Percentiles rank a stretch among this genome's conserved stretches.
Conservation (phyloP, 2,113 vertebrate species). For the Dunckerocampus dactyliophorus region DNA sequence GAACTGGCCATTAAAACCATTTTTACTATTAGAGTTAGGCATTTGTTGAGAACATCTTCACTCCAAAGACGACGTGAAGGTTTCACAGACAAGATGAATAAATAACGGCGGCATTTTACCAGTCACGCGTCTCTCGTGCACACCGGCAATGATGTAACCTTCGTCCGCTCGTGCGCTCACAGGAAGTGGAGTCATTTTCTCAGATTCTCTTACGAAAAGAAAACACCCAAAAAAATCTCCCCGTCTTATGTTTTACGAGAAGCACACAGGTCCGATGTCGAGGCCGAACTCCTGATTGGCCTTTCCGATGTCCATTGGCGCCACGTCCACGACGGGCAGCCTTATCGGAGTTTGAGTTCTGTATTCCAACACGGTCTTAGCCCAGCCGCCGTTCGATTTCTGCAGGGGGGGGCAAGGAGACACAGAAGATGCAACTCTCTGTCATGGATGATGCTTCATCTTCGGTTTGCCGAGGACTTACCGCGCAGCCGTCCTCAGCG, state of each 20-base stretch:
- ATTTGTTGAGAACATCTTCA: not conserved
- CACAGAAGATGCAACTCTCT: not conserved
- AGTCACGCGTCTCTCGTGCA: not conserved
- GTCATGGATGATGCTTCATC: not conserved
- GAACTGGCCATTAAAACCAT: not conserved
- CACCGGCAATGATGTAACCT: conserved; percentile 13
- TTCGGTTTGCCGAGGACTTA: conserved; percentile 54
- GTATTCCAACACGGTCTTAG: conserved; percentile 89
- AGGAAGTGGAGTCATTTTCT: conserved; percentile 22
- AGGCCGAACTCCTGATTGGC: conserved; percentile 90
- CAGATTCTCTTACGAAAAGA: conserved; percentile 10
- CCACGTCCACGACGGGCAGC: conserved; percentile 88
- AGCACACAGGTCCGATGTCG: conserved; percentile 93
- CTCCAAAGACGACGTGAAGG: not conserved
- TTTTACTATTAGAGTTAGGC: not conserved
- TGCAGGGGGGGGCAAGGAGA: conserved; percentile 38
- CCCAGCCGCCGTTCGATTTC: conserved; percentile 78
- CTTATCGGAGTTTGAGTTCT: conserved; percentile 87
- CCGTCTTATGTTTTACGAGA: conserved; percentile 74
- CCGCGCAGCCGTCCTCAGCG: conserved; percentile 85
- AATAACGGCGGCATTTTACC: conserved; percentile 28
- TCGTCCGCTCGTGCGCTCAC: conserved; percentile 22
- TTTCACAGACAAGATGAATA: conserved; percentile 36
- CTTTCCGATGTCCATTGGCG: conserved; percentile 86
- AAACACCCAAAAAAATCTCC: conserved; percentile 20